Evolutionary conservation across 1,140 invertebrate species (phyloP).

Genomic region (Helicorthomorpha holstii): DNA sequence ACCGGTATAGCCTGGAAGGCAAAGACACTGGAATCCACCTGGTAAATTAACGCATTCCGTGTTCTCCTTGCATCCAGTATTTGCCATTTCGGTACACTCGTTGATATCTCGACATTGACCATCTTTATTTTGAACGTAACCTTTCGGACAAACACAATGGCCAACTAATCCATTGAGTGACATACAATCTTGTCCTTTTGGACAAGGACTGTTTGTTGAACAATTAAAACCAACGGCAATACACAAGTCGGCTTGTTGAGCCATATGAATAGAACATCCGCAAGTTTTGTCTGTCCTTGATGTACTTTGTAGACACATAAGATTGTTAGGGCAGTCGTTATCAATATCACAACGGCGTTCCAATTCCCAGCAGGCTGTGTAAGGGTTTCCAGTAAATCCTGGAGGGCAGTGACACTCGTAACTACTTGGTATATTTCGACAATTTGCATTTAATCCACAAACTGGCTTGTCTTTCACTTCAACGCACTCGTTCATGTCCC

Average conservation of each 20-base stretch:
- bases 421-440: constrained; percentile 58
- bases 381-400: constrained; percentile 18
- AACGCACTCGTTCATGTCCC: constrained; percentile 64
- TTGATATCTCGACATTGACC: constrained; percentile 39
- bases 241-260: constrained; percentile 19
- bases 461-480: constrained; percentile 42
- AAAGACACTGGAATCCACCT: constrained; percentile 18
- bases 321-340: constrained; percentile 69
- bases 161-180: constrained; percentile 19
- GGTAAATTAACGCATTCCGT: constrained; percentile 30
- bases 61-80: constrained; percentile 64
- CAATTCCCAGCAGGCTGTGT: constrained; percentile 28
- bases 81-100: constrained; percentile 55
- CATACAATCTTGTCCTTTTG: constrained; percentile 16
- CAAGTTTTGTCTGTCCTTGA: constrained; percentile 12
- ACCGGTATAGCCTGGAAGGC: constrained; percentile 17
- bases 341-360: constrained; percentile 53
- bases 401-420: constrained; percentile 51
- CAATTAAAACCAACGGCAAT: constrained; percentile 18
- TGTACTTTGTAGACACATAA: constrained; percentile 43
- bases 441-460: constrained; percentile 26
- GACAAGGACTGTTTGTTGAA: constrained; percentile 16
- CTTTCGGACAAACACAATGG: constrained; percentile 62
- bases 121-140: constrained; percentile 31
- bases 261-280: constrained; percentile 16